Evolutionary conservation across 2,113 vertebrate genomes (phyloP), one percentile per base, ranked within the genome.

Genomic region (Delphinapterus leucas): DNA sequence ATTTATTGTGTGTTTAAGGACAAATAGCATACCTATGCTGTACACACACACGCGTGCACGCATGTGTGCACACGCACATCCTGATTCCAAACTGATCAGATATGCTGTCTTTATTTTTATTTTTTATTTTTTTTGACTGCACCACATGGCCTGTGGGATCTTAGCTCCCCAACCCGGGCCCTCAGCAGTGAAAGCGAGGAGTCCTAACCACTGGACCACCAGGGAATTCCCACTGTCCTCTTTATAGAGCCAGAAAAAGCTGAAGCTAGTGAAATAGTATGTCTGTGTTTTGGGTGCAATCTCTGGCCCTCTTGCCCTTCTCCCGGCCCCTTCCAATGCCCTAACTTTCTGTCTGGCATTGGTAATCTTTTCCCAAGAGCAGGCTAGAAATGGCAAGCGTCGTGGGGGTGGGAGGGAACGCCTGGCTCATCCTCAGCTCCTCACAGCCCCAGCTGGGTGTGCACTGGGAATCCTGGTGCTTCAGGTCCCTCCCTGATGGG

Each of bases 401-500:
- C 80, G 7, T 67, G 63, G 80, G 44, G 74, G 96, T 95, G 93
- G 87, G 91, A 97, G 44, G 94, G 82, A 95, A 49, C 1, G 77
- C 87, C 89, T 97, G 95, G 96, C 93, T 97, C 96, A 88, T 96
- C 97, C 73, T 96, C 95, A 96, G 38, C 10, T 28, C 82, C 41
- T 92, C 61, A 33, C 58, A 97, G 89, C 80, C 95, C 88, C 80
- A 88, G 28, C 97, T 81, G 20, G 93, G 97, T 93, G 96, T 96
- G 80, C 61, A 93, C 31, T 97, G 96, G 95, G 90, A 96, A 96
- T 93, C 92, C 95, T 92, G 87, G 77, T 95, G 92, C 73, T 96
- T 93, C 97, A 96, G 96, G 97, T 98, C 97, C 95, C 97, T 98
- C 92, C 93, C 97, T 98, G 97, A 98, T 98, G 97, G 95, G 92